A percentile compares a stretch with the other conserved stretches of the same genome.
Evolutionary conservation across 2,113 vertebrate genomes (phyloP).

Genomic region (Archocentrus centrarchus): DNA sequence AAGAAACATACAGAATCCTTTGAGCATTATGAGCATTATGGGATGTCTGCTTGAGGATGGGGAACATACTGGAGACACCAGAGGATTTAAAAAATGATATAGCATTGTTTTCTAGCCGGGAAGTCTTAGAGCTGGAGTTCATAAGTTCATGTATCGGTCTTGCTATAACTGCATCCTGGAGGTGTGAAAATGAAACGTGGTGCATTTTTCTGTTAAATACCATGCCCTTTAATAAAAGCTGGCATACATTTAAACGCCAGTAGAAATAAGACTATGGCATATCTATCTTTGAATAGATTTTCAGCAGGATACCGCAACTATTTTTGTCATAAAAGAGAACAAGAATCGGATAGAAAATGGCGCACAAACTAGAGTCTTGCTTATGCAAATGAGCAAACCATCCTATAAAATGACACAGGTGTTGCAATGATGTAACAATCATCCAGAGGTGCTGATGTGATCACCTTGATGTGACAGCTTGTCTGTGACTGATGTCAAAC

Average conservation of each 20-base stretch:
- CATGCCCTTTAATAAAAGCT: conserved; percentile 22
- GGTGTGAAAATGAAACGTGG: conserved; percentile 19
- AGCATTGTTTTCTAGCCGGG: conserved; percentile 24
- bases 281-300: background rate
- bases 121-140: conserved; percentile 6
- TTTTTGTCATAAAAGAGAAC: background rate
- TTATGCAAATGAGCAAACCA: background rate
- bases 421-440: background rate
- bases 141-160: conserved; percentile 46
- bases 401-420: background rate
- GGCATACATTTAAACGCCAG: conserved; percentile 16
- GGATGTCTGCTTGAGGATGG: background rate
- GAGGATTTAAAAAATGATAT: conserved; percentile 21
- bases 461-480: background rate
- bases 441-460: background rate
- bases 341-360: background rate
- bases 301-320: background rate
- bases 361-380: background rate
- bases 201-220: conserved; percentile 47
- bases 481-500: conserved; percentile 10
- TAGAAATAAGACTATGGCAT: background rate
- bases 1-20: background rate
- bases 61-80: background rate
- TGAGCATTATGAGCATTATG: background rate
- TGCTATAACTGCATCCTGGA: conserved; percentile 19